Percentiles rank a stretch among this genome's conserved stretches.
These are phyloP conservation scores for Epirrhoe alternata DNA, from an alignment of 2,888 invertebrate species.

Conservation along the genomic window DNA sequence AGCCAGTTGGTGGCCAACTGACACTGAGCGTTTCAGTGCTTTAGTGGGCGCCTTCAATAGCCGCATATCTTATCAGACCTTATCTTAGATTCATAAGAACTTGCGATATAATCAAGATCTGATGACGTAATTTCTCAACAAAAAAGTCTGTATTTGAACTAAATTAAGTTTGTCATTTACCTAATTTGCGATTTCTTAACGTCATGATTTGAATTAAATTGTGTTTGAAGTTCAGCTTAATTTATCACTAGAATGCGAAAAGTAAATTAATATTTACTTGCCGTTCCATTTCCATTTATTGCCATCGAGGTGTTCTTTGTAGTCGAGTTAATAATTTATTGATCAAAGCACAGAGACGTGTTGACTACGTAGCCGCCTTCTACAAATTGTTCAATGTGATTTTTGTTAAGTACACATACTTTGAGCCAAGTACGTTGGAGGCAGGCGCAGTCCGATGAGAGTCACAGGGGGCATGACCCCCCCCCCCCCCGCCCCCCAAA, in stretches of 20 bases:
- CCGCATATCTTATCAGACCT: no score
- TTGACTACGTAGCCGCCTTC: background rate
- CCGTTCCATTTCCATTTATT: slow-evolving; percentile 33
- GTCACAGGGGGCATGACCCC: no score
- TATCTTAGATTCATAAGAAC: no score
- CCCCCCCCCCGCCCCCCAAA: no score
- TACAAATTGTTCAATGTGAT: background rate
- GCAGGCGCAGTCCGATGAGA: no score
- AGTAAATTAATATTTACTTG: slow-evolving; percentile 39
- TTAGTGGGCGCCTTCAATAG: no score
- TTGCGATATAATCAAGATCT: no score
- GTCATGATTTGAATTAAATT: slow-evolving; percentile 10
- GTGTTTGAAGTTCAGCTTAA: slow-evolving; percentile 12
- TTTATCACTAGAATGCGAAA: slow-evolving; percentile 28
- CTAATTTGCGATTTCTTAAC: background rate
- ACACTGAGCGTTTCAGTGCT: no score
- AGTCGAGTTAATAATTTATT: slow-evolving; percentile 38
- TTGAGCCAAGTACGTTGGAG: no score
- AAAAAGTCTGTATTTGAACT: background rate
- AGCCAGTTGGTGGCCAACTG: no score
- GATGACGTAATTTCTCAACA: background rate
- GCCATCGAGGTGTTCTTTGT: slow-evolving; percentile 38
- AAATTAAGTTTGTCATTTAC: background rate
- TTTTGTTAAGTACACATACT: no score
- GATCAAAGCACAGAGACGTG: slow-evolving; percentile 24